Conservation (phyloP, 2,888 invertebrate genomes). For the Folsomia candida region DNA sequence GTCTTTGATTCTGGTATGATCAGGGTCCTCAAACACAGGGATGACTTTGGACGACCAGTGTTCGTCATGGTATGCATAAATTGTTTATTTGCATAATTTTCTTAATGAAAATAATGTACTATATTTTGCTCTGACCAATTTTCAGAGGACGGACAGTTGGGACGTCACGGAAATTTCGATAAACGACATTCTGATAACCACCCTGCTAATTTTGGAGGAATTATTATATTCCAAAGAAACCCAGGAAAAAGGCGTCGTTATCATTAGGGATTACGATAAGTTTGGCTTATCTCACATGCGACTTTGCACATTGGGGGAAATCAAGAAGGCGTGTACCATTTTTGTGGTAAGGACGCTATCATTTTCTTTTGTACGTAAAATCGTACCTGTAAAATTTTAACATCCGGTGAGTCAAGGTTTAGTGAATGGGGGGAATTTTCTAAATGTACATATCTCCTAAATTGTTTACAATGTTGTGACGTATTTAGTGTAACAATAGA, state of each 20-base stretch:
- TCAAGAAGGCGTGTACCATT: conserved; percentile 52
- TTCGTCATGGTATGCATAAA: conserved; percentile 36
- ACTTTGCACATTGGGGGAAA: conserved; percentile 53
- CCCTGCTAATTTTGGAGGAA: conserved; percentile 54
- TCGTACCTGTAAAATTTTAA: too few relatives aligned
- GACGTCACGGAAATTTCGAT: conserved; percentile 53
- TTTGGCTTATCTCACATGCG: conserved; percentile 54
- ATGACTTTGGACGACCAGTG: conserved; percentile 27
- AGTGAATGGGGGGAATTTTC: too few relatives aligned
- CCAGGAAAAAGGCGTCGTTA: conserved; percentile 55
- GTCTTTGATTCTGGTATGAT: conserved; percentile 38
- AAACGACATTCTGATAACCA: conserved; percentile 54
- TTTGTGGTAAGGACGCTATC: conserved; percentile 52
- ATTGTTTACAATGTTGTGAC: not conserved
- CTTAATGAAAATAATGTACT: too few relatives aligned
- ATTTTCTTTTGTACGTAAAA: too few relatives aligned
- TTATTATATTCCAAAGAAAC: conserved; percentile 54
- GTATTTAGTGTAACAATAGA: too few relatives aligned
- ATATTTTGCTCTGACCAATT: too few relatives aligned
- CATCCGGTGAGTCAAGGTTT: too few relatives aligned
- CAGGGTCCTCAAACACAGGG: conserved; percentile 28
- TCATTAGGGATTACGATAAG: conserved; percentile 56
- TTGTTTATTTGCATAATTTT: too few relatives aligned
- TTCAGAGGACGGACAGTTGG: conserved; percentile 55
- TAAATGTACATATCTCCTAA: too few relatives aligned